Evolutionary conservation across 30 jellyfish, hydroid and myxozoan genomes (phyloP), one percentile per base, ranked within the genome.

Genomic region (Catostylus mosaicus): DNA sequence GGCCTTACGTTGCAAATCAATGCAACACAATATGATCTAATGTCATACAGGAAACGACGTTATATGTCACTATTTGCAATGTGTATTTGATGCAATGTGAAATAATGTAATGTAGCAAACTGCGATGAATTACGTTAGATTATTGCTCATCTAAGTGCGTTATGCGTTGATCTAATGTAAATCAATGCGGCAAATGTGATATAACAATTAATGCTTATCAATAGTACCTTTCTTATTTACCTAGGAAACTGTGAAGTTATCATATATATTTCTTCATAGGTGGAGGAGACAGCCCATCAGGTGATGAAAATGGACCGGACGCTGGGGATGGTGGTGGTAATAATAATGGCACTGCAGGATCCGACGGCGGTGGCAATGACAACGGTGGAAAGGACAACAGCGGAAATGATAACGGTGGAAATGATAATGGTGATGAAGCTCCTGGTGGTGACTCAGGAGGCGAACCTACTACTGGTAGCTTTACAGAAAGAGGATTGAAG

Each of bases 401-500:
- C 20, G 51, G 33, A 7, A 79, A 79, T 1, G 50, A 59, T 14
- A 52, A 61, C 52, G 60, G 52, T 60, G 80, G 67, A 36, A 66
- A 45, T 48, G 66, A 62, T 27, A 30, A 35, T 0, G 85, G 38
- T 9, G 32, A 32, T 9, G 91, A 76, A 7, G 54, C 33, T 0
- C 75, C 56, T 22, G 77, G 77, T 26, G 89, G 82, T 27, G 23
- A 23, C 3, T 80, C 80, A 4, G 30, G 75, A 2, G 78, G 59
- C 32, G 56, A 1, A 3, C 57, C 46, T 1, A 1, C 52, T 3
- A 1, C 51, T 7, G 72, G 72, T 30, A 43, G 56, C 27, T 78
- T 45, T 24, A 29, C 71, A 11, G 57, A 52, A 11, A 51, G 63
- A 54, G 96, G 89, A 0, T 34, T 84, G 32, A 80, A 30, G 64